phyloP scores from a whole-genome alignment of 2,797 vertebrate species.

The Pangasius mekongensis region DNA sequence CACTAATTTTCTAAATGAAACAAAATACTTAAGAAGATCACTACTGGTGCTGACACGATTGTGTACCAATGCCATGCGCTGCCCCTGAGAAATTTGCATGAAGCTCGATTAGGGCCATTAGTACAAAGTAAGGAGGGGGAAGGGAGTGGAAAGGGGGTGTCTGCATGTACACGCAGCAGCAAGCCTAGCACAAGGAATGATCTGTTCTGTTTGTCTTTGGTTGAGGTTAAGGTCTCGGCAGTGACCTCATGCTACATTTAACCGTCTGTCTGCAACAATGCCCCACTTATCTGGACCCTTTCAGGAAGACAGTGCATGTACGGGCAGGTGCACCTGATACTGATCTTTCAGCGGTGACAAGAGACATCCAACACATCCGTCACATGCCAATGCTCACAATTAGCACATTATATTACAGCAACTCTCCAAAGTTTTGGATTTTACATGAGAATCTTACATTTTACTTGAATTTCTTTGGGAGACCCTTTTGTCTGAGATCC shows the following conservation, averaged over 20 bases:
- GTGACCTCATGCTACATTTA: conserved; percentile 47
- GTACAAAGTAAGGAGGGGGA: conserved; percentile 46
- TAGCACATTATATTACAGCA: not conserved
- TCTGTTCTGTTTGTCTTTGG: conserved; percentile 49
- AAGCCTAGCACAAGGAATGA: conserved; percentile 38
- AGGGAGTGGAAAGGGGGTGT: conserved; percentile 31
- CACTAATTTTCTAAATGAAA: not conserved
- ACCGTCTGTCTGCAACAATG: conserved; percentile 60
- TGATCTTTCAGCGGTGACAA: conserved; percentile 51
- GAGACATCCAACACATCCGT: conserved; percentile 31
- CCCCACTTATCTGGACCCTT: conserved; percentile 53
- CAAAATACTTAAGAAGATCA: conserved; percentile 4
- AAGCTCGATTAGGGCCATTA: conserved; percentile 50
- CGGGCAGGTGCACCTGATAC: conserved; percentile 59
- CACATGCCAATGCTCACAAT: conserved; percentile 8
- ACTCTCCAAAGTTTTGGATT: not conserved
- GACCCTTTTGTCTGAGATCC: not conserved
- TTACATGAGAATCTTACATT: not conserved
- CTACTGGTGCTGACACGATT: not conserved
- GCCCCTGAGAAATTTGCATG: conserved; percentile 55
- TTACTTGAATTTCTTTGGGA: not conserved
- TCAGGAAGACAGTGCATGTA: conserved; percentile 49
- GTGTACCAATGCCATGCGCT: conserved; percentile 40
- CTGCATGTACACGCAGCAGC: conserved; percentile 19
- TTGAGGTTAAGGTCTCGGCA: conserved; percentile 47